A percentile compares a stretch with the other conserved stretches of the same genome.
These are phyloP conservation scores for Rynchops niger DNA, from an alignment of 2,113 vertebrate genomes.

Conservation along the genomic window DNA sequence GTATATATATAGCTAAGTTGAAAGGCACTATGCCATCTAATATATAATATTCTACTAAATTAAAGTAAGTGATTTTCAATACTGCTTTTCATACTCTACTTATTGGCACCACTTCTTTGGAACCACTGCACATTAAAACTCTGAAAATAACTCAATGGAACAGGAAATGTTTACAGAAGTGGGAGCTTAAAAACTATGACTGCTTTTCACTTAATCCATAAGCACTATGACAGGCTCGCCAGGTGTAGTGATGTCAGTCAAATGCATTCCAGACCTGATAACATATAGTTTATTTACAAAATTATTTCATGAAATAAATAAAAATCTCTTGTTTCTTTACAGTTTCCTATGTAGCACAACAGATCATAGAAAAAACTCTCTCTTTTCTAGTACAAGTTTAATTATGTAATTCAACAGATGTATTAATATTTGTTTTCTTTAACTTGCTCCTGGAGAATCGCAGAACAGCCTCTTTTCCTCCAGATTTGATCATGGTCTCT, in stretches of 20 bases:
- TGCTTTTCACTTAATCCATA: background rate
- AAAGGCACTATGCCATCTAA: background rate
- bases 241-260: background rate
- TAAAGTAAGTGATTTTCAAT: constrained; percentile 1
- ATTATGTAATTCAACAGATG: background rate
- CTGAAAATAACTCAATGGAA: background rate
- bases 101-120: background rate
- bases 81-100: background rate
- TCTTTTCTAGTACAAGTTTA: background rate
- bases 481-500: background rate
- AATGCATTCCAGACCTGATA: background rate
- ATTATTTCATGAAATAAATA: background rate
- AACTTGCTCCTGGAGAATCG: background rate
- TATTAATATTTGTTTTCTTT: background rate
- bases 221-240: background rate
- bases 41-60: background rate
- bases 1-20: background rate
- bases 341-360: background rate
- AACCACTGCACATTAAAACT: background rate
- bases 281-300: background rate
- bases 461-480: background rate
- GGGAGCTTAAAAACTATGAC: background rate
- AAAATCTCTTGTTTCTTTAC: background rate
- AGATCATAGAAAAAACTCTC: background rate
- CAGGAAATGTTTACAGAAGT: constrained; percentile 9